phyloP scores from a whole-genome alignment of 2,797 vertebrate genomes.

The Melanotaenia trifasciata region DNA sequence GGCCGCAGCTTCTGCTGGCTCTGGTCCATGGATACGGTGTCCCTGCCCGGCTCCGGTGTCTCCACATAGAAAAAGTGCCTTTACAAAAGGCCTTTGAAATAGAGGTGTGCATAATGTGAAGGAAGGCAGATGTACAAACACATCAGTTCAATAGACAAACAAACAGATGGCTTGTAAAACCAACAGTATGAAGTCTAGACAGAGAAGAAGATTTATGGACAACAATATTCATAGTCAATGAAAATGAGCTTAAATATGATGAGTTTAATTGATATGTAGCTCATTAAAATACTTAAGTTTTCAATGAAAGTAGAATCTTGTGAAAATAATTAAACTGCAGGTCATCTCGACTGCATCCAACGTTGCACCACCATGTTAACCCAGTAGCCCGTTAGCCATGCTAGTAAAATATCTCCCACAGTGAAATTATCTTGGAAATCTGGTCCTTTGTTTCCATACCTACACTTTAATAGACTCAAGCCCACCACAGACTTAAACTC shows the following conservation, averaged over 20 bases:
- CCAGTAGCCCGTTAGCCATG: neutral
- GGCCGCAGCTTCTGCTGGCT: slow-evolving; percentile 39
- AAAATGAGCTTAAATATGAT: neutral
- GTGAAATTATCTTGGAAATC: slow-evolving; percentile 3
- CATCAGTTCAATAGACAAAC: slow-evolving; percentile 2
- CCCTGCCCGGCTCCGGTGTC: slow-evolving; percentile 37
- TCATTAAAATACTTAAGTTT: neutral
- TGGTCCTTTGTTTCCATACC: slow-evolving; percentile 16
- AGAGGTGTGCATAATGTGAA: slow-evolving; percentile 21
- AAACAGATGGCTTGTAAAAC: slow-evolving; percentile 12
- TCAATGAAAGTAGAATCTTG: no score
- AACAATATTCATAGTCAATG: slow-evolving; percentile 7
- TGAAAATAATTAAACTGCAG: no score
- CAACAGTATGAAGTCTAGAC: slow-evolving; percentile 15
- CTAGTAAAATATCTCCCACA: neutral
- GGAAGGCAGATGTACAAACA: slow-evolving; percentile 55
- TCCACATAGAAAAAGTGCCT: slow-evolving; percentile 24
- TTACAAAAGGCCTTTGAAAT: slow-evolving; percentile 29
- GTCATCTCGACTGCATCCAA: no score
- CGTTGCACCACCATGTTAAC: no score
- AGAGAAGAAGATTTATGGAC: slow-evolving; percentile 11
- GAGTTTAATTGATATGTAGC: neutral
- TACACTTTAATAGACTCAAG: slow-evolving; percentile 4
- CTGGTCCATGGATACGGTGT: slow-evolving; percentile 11
- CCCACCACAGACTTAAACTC: slow-evolving; percentile 40